A percentile compares a stretch with the other conserved stretches of the same genome.
These are phyloP conservation scores for Heliocidaris tuberculata DNA, from an alignment of 35 echinoderm and acorn worm species.

Conservation along the genomic window DNA sequence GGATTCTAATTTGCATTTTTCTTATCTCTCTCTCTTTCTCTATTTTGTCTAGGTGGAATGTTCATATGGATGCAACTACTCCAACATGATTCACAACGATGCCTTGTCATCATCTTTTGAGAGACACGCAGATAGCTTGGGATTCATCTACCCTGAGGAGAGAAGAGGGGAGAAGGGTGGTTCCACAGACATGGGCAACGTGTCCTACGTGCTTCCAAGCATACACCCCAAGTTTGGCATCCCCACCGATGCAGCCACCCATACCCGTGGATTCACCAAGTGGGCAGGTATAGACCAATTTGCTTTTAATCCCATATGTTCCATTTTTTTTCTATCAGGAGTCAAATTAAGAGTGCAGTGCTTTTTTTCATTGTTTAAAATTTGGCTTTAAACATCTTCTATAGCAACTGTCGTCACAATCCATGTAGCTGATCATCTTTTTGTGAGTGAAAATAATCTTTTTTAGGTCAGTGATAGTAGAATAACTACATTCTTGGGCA, in stretches of 20 bases:
- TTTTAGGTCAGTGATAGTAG: too few relatives aligned
- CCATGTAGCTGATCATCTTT: too few relatives aligned
- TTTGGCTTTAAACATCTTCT: too few relatives aligned
- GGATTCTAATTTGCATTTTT: not conserved
- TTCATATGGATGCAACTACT: not conserved
- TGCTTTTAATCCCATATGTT: not conserved
- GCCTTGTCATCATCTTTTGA: constrained; percentile 55
- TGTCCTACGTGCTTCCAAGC: constrained; percentile 72
- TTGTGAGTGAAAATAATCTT: too few relatives aligned
- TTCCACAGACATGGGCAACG: constrained; percentile 86
- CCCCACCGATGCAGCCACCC: constrained; percentile 46
- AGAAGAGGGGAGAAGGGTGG: constrained; percentile 14
- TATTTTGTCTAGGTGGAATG: not conserved
- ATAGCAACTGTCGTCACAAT: too few relatives aligned
- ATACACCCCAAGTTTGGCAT: constrained; percentile 77
- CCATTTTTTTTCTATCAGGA: too few relatives aligned
- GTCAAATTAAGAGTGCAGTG: too few relatives aligned
- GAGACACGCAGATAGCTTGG: constrained; percentile 46
- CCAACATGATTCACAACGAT: constrained; percentile 64
- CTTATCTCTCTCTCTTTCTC: not conserved
- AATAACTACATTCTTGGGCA: too few relatives aligned
- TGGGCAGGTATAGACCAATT: constrained; percentile 51
- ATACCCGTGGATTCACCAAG: constrained; percentile 55
- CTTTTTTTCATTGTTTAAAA: too few relatives aligned
- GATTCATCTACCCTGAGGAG: constrained; percentile 4